Conservation (phyloP, 2,888 invertebrate species). For the Poecilobothrus nobilitatus region DNA sequence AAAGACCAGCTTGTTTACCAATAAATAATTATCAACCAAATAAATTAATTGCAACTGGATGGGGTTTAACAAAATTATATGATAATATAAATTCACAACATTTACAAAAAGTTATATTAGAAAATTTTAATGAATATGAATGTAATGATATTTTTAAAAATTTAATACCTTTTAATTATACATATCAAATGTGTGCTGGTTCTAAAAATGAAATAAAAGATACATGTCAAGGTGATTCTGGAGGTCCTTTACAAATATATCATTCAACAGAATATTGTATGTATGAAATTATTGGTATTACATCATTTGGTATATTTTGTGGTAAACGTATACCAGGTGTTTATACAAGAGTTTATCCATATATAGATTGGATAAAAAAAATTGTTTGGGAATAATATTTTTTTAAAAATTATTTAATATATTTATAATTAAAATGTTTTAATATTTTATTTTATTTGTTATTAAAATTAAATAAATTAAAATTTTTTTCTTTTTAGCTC, state of each 20-base stretch:
- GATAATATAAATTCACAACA: constrained; percentile 32
- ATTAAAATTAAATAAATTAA: too few species aligned
- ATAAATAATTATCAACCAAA: constrained; percentile 26
- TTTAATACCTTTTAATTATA: constrained; percentile 26
- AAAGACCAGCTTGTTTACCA: constrained; percentile 46
- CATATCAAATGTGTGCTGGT: constrained; percentile 50
- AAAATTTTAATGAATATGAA: constrained; percentile 35
- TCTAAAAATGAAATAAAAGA: constrained; percentile 41
- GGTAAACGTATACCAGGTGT: constrained; percentile 48
- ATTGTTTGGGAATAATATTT: constrained; percentile 45
- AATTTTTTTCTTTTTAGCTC: too few species aligned
- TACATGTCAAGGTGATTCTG: constrained; percentile 56
- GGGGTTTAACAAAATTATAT: constrained; percentile 41
- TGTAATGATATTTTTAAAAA: constrained; percentile 38
- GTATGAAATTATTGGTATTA: constrained; percentile 47
- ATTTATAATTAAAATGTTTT: too few species aligned
- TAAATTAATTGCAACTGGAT: constrained; percentile 42
- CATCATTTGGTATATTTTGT: constrained; percentile 44
- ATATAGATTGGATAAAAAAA: constrained; percentile 52
- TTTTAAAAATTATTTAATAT: too few species aligned
- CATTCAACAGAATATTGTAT: constrained; percentile 40
- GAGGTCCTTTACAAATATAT: constrained; percentile 51
- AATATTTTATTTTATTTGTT: too few species aligned
- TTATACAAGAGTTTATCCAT: constrained; percentile 51
- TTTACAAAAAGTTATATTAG: constrained; percentile 47